Conservation (phyloP, 2,797 vertebrate genomes). For the Melanotaenia pygmaea region DNA sequence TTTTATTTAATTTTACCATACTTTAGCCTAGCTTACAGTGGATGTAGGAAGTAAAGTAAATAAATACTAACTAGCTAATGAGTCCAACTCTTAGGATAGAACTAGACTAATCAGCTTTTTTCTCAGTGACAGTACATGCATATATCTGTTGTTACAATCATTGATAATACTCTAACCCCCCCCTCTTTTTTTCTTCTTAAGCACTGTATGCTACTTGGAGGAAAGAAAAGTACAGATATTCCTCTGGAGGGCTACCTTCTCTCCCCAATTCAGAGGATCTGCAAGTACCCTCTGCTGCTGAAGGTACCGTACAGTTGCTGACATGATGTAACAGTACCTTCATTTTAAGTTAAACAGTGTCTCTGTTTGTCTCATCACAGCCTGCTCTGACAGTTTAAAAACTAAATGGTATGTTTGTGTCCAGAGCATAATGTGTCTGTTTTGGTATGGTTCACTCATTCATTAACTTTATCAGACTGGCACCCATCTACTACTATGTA, state of each 20-base stretch:
- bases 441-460: slow-evolving; percentile 3
- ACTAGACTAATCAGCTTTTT: background rate
- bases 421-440: background rate
- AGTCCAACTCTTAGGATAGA: no score
- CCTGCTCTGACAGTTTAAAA: background rate
- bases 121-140: background rate
- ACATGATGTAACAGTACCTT: background rate
- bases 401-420: background rate
- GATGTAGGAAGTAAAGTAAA: slow-evolving; percentile 5
- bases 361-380: background rate
- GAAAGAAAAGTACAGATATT: slow-evolving; percentile 97
- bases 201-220: slow-evolving; percentile 98
- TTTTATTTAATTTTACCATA: background rate
- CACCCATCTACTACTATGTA: background rate
- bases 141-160: background rate
- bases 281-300: slow-evolving; percentile 97
- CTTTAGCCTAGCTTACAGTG: background rate
- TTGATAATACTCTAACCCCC: slow-evolving; percentile 4
- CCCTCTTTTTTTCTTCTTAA: slow-evolving; percentile 63
- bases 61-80: background rate
- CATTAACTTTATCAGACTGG: background rate
- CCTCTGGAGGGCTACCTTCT: slow-evolving; percentile 97
- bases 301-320: slow-evolving; percentile 84
- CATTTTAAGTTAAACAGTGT: background rate
- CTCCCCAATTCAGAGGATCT: slow-evolving; percentile 97